A percentile compares a stretch with the other conserved stretches of the same genome.
phyloP scores from a whole-genome alignment of 2,888 invertebrate genomes.

The Sphecodes monilicornis region DNA sequence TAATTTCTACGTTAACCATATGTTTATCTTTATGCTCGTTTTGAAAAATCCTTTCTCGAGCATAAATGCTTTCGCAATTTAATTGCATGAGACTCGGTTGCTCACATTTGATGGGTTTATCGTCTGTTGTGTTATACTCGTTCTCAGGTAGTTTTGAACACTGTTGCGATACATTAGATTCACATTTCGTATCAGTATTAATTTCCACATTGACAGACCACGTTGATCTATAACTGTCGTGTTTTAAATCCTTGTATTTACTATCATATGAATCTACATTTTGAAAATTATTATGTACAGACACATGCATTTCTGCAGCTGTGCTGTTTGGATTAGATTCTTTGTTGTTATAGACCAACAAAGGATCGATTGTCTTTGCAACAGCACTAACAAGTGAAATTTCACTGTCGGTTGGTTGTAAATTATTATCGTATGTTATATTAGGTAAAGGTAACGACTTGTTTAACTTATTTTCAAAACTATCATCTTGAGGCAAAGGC shows the following conservation, averaged over 20 bases:
- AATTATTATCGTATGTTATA: background rate
- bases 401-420: background rate
- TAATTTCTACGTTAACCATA: conserved; percentile 19
- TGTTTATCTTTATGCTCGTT: conserved; percentile 17
- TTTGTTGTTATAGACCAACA: background rate
- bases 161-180: background rate
- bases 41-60: conserved; percentile 24
- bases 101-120: conserved; percentile 16
- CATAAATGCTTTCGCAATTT: background rate
- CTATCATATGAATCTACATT: background rate
- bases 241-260: background rate
- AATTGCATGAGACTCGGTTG: conserved; percentile 24
- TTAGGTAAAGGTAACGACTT: background rate
- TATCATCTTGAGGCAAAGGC: conserved; percentile 42
- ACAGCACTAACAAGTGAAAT: background rate
- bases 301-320: background rate
- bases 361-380: conserved; percentile 2
- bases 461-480: conserved; percentile 26
- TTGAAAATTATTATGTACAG: background rate
- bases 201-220: background rate
- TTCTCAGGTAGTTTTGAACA: background rate
- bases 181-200: background rate
- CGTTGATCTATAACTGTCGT: background rate
- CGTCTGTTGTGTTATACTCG: background rate
- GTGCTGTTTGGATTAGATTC: background rate